Conservation (phyloP, 2,797 vertebrate genomes). For the Sitta carolinensis region DNA sequence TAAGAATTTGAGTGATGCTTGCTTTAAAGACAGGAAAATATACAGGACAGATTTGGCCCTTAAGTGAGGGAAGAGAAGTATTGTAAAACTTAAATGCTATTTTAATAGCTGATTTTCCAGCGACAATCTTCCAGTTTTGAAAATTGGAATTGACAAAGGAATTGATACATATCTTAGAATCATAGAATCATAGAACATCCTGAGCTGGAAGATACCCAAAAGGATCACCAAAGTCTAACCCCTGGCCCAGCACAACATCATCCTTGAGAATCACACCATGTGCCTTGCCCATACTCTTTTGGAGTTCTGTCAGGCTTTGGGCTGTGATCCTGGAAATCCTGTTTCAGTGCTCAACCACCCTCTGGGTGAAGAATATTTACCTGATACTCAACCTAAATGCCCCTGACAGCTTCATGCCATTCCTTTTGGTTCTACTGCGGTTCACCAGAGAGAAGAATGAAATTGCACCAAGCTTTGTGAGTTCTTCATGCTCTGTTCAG, state of each 20-base stretch:
- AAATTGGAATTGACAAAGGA: not conserved
- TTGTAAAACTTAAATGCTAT: not conserved
- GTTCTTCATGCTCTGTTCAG: not conserved
- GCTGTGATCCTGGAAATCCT: not conserved
- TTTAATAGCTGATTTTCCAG: not conserved
- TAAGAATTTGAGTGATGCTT: not conserved
- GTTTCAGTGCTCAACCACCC: not conserved
- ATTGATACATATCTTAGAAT: not conserved
- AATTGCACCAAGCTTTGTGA: not conserved
- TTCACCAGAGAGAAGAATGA: not conserved
- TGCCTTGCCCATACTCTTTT: not conserved
- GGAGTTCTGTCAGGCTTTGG: not conserved
- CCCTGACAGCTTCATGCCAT: not conserved
- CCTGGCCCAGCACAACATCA: fast-evolving
- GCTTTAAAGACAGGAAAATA: not conserved
- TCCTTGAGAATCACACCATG: not conserved
- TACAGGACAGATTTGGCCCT: not conserved
- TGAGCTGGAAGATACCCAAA: not conserved
- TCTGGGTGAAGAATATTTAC: not conserved
- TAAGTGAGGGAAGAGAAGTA: not conserved
- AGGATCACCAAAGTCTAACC: not conserved
- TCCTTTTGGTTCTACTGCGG: not conserved
- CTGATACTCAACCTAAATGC: not conserved
- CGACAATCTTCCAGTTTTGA: not conserved
- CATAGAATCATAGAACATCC: not conserved